Evolutionary conservation across 2,888 invertebrate genomes (phyloP).

Genomic region (Deroplatys truncata): DNA sequence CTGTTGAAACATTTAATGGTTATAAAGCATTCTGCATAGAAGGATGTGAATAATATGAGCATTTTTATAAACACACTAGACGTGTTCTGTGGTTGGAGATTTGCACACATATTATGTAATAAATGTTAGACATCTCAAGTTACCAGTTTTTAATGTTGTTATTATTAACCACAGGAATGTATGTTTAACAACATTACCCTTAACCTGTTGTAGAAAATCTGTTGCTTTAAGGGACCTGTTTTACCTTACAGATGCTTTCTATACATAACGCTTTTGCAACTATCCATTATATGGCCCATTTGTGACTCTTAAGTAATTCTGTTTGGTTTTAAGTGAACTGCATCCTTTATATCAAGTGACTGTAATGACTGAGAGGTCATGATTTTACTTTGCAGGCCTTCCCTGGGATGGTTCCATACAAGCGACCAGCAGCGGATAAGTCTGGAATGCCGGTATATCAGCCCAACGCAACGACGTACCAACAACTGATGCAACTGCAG

Average conservation of each 20-base stretch:
- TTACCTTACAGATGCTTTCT: neutral
- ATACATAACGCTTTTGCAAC: neutral
- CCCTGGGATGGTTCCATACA: conserved; percentile 93
- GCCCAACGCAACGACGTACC: conserved; percentile 84
- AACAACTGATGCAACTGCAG: conserved; percentile 86
- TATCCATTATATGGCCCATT: neutral
- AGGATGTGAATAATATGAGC: neutral
- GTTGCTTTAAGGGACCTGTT: neutral
- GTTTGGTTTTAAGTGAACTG: neutral
- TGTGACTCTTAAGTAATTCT: neutral
- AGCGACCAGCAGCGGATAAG: conserved; percentile 94
- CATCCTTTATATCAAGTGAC: neutral
- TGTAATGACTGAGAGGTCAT: neutral
- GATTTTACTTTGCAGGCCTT: conserved; percentile 63
- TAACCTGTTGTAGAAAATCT: neutral
- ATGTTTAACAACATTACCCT: neutral
- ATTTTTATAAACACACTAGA: neutral
- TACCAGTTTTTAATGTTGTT: neutral
- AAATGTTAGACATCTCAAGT: neutral
- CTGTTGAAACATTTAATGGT: neutral
- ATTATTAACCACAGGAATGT: neutral
- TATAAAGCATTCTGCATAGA: neutral
- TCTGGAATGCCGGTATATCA: conserved; percentile 95
- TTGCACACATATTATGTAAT: neutral
- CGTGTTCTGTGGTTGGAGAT: neutral